Base-by-base conservation (phyloP, 2,797 vertebrate genomes). In the Euthynnus affinis region DNA sequence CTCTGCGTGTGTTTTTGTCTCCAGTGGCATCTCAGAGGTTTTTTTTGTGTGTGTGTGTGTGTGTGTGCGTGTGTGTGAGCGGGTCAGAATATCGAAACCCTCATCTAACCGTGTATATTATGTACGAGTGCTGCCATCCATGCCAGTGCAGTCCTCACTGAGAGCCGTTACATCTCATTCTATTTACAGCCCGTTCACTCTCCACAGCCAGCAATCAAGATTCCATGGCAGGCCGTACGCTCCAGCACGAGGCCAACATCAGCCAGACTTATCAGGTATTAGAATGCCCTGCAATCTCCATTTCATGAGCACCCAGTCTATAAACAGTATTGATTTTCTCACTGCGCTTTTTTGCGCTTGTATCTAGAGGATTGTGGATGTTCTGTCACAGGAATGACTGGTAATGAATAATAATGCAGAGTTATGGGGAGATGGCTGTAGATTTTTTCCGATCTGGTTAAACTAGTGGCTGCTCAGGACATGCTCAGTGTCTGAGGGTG, bases 321-420 rank as follows among this genome's bases (percentile, higher is more conserved):
- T 93, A 93, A 94, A 90, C 90, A 91, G 88, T 91, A 94, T 94
- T 93, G 93, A 94, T 94, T 93, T 93, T 89, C 87, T 90, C 86
- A 85, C 81, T 87, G 78, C 71, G 82, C 67, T 72, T 87, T 87
- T 85, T 79, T 86, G 86, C 87, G 80, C 80, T 85, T 83, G 82
- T 81, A 86, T 82, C 87, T 82, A 76, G 81, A 81, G 81, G 82
- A 84, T 73, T 84, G 89, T 75, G 79, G 78, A 78, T 6, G 37
- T 84, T 84, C 71, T 83, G 80, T 87, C 87, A 83, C 64, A 80
- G 77, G 56, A 76, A 87, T 86, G 79, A 76, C 83, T 85, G 61
- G 84, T 87, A 88, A 88, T 92, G 87, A 92, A 93, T 92, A 90
- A 89, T 90, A 88, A 92, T 87, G 61, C 59, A 81, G 63, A 76